Evolutionary conservation across 2,888 invertebrate species (phyloP).

Genomic region (Ctena decussata): DNA sequence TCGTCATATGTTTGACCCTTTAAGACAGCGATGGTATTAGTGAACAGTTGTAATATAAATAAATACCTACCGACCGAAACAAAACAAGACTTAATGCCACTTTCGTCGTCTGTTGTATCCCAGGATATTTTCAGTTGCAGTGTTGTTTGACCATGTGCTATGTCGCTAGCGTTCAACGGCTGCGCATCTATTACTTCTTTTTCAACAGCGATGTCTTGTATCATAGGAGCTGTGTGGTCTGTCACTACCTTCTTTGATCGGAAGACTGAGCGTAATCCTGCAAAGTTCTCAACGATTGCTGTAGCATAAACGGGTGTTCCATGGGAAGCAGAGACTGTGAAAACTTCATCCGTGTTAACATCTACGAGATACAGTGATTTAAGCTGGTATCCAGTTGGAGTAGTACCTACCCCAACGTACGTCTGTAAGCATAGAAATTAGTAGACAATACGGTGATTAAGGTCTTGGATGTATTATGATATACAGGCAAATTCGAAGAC

Average conservation of each 20-base stretch:
- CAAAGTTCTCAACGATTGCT: conserved; percentile 62
- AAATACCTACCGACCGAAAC: conserved; percentile 40
- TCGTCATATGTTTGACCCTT: no score
- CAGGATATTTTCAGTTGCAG: conserved; percentile 5
- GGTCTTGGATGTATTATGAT: no score
- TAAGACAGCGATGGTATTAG: no score
- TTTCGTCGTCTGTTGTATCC: conserved; percentile 34
- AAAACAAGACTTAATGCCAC: conserved; percentile 36
- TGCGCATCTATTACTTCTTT: no score
- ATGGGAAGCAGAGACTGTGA: conserved; percentile 47
- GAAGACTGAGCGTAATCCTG: conserved; percentile 59
- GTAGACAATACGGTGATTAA: no score
- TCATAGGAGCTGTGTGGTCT: conserved; percentile 67
- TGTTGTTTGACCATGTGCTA: not conserved
- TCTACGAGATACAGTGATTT: conserved; percentile 22
- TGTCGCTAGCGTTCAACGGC: not conserved
- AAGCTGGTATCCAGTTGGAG: conserved; percentile 47
- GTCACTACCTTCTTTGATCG: conserved; percentile 46
- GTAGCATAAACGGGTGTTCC: conserved; percentile 58
- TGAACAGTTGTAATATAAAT: no score
- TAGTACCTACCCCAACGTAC: conserved; percentile 55
- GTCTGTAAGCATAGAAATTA: not conserved
- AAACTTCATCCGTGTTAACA: conserved; percentile 5
- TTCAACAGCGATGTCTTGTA: conserved; percentile 24
- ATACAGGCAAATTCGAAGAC: no score